Base-by-base conservation (phyloP, 2,113 vertebrate genomes). In the Platanista minor region DNA sequence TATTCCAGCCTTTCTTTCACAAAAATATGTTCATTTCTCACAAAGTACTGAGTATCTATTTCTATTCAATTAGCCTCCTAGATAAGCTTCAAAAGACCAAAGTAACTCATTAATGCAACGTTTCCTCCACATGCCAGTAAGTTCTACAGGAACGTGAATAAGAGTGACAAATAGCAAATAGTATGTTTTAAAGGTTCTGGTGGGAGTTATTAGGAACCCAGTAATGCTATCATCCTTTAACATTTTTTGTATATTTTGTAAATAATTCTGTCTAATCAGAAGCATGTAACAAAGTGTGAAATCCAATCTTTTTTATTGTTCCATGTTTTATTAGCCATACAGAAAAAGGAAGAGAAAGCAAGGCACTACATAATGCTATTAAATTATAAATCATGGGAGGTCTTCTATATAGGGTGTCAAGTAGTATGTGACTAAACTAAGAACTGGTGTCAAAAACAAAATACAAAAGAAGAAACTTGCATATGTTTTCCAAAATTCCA, bases 21-120 rank as follows among this genome's bases (percentile, higher is more conserved):
- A 96, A 98, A 98, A 99, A 98, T 96, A 94, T 99, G 99, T 96
- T 98, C 96, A 88, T 98, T 99, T 99, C 99, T 99, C 99, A 99
- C 98, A 95, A 93, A 97, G 96, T 96, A 92, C 96, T 71, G 86
- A 95, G 93, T 61, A 92, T 80, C 96, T 96, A 96, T 97, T 98
- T 96, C 95, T 97, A 97, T 75, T 88, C 97, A 98, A 98, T 97
- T 92, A 95, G 96, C 59, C 69, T 87, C 74, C 49, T 7, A 98
- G 99, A 99, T 99, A 99, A 99, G 98, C 97, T 98, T 98, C 97
- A 97, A 97, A 98, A 98, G 98, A 49, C 81, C 96, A 64, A 89
- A 97, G 98, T 98, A 98, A 98, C 94, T 98, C 95, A 98, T 98
- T 98, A 98, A 98, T 98, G 91, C 33, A 0, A 69, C 96, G 91